Evolutionary conservation across 1,140 invertebrate genomes (phyloP).

Genomic region (Dinoponera quadriceps): DNA sequence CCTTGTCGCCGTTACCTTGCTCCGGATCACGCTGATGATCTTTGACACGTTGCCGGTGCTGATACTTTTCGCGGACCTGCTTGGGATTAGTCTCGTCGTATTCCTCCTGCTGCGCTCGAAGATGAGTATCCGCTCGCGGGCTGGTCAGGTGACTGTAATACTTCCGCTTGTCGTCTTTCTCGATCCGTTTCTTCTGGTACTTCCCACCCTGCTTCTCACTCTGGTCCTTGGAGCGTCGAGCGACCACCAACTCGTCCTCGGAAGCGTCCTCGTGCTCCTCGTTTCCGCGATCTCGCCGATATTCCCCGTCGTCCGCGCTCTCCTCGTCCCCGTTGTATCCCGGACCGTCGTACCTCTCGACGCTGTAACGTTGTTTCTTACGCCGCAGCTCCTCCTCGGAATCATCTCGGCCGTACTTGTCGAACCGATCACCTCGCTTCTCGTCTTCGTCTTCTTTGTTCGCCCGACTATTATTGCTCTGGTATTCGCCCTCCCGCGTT

Average conservation of each 20-base stretch:
- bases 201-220: background rate
- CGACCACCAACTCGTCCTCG: background rate
- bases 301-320: background rate
- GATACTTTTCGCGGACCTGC: slow-evolving; percentile 15
- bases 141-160: background rate
- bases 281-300: slow-evolving; percentile 1
- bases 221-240: background rate
- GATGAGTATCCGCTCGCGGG: background rate
- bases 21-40: background rate
- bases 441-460: slow-evolving; percentile 26
- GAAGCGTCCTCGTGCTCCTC: background rate
- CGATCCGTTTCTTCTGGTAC: background rate
- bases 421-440: slow-evolving; percentile 13
- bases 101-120: background rate
- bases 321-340: background rate
- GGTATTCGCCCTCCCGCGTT: background rate
- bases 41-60: background rate
- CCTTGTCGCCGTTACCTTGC: background rate
- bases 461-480: background rate
- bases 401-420: slow-evolving; percentile 13
- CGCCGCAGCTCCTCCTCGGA: background rate
- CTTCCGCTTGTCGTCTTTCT: background rate
- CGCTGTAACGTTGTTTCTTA: background rate
- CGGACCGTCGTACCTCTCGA: background rate
- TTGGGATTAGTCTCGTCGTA: slow-evolving; percentile 24